Percentiles rank a stretch among this genome's conserved stretches.
Evolutionary conservation across 2,113 vertebrate genomes (phyloP).

Genomic region (Pachypanchax playfairii): DNA sequence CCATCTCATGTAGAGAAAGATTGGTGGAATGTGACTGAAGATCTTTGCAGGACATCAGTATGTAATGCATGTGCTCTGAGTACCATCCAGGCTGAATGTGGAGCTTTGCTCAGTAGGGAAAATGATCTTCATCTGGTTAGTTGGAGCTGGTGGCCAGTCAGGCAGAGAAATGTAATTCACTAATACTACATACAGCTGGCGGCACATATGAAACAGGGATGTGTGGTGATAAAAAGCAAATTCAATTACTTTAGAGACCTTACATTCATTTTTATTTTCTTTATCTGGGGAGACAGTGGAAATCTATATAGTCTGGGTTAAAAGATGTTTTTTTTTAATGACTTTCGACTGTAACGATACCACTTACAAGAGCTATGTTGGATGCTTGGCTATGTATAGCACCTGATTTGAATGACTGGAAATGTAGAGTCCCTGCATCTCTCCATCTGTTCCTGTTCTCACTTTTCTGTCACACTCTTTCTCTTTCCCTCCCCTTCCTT

Average conservation of each 20-base stretch:
- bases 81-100: too few species aligned
- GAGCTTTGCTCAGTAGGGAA: conserved; percentile 58
- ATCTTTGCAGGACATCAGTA: conserved; percentile 29
- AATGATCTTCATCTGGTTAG: conserved; percentile 62
- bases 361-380: conserved; percentile 54
- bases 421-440: conserved; percentile 53
- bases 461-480: conserved; percentile 69
- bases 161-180: too few species aligned
- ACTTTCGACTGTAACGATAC: conserved; percentile 63
- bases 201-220: too few species aligned
- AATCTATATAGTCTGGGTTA: conserved; percentile 47
- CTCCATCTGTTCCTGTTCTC: conserved; percentile 80
- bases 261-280: conserved; percentile 65
- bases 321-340: conserved; percentile 63
- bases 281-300: conserved; percentile 48
- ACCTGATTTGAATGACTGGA: conserved; percentile 70
- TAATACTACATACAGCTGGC: too few species aligned
- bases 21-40: conserved; percentile 33
- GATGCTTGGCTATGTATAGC: conserved; percentile 64
- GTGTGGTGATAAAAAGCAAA: too few species aligned
- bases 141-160: conserved; percentile 60
- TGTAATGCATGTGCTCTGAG: conserved; percentile 24
- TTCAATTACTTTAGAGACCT: too few species aligned
- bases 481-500: conserved; percentile 30
- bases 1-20: conserved; percentile 43